These are phyloP conservation scores for Caenorhabditis wallacei DNA, from an alignment of 2,888 invertebrate genomes.

Conservation along the genomic window DNA sequence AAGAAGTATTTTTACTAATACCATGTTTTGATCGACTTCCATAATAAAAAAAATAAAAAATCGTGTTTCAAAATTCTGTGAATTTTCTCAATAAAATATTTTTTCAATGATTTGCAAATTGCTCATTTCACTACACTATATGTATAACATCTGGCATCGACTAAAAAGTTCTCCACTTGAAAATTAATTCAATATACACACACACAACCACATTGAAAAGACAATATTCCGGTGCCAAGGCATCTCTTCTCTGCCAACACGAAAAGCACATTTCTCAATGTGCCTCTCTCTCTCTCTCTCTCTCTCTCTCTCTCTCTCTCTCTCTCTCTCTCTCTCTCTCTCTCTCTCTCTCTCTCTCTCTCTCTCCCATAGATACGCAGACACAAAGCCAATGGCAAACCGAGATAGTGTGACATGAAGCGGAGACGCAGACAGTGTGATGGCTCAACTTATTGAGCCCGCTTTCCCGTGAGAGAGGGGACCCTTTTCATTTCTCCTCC, in stretches of 20 bases:
- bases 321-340: slow-evolving; percentile 5
- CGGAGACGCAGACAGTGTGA: slow-evolving; percentile 1
- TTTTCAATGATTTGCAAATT: no score
- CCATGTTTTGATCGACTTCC: no score
- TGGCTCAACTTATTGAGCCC: background rate
- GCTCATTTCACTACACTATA: no score
- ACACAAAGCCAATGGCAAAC: background rate
- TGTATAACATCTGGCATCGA: background rate
- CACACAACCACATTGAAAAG: slow-evolving; percentile 9
- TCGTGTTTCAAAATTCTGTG: no score
- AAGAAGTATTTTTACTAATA: no score
- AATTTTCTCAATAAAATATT: no score
- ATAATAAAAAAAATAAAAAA: no score
- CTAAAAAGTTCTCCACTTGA: slow-evolving; percentile 14
- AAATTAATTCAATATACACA: slow-evolving; percentile 28
- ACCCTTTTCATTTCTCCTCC: slow-evolving; percentile 15
- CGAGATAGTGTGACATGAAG: background rate
- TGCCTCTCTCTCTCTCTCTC: background rate
- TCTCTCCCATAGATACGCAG: background rate
- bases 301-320: slow-evolving; percentile 21
- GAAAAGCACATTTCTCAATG: slow-evolving; percentile 36
- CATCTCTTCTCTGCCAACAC: background rate
- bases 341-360: slow-evolving; percentile 12
- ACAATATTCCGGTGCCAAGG: slow-evolving; percentile 12
- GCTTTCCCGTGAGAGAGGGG: slow-evolving; percentile 9